These are phyloP conservation scores for Schizopygopsis pylzovi DNA, from an alignment of 2,797 vertebrate species.

Conservation along the genomic window DNA sequence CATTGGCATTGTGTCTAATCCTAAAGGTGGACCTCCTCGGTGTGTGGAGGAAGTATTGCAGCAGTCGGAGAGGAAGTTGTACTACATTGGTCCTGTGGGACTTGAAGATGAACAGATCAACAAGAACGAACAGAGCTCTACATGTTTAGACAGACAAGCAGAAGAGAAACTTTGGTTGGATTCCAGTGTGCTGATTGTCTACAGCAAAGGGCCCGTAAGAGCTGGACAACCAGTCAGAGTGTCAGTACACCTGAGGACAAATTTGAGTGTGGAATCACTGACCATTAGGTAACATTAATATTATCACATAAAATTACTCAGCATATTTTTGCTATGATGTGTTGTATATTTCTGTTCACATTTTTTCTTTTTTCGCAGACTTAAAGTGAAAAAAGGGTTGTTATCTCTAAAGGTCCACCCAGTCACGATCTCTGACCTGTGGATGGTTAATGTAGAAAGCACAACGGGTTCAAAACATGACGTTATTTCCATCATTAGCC, in stretches of 20 bases:
- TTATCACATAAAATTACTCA: background rate
- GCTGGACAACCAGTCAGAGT: slow-evolving; percentile 69
- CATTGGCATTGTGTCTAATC: slow-evolving; percentile 48
- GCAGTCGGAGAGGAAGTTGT: slow-evolving; percentile 69
- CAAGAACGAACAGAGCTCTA: slow-evolving; percentile 51
- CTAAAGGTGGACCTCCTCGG: slow-evolving; percentile 50
- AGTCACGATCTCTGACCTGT: slow-evolving; percentile 67
- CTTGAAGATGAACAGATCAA: slow-evolving; percentile 59
- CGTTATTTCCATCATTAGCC: slow-evolving; percentile 72
- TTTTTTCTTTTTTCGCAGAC: slow-evolving; percentile 56
- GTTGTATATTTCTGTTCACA: background rate
- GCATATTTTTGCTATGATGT: background rate
- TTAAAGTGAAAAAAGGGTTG: slow-evolving; percentile 76
- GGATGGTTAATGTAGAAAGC: slow-evolving; percentile 73
- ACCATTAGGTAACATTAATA: slow-evolving; percentile 71
- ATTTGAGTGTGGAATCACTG: slow-evolving; percentile 71
- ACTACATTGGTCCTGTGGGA: slow-evolving; percentile 68
- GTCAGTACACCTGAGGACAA: slow-evolving; percentile 72
- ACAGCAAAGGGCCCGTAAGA: slow-evolving; percentile 70
- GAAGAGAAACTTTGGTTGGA: slow-evolving; percentile 72
- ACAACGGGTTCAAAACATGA: slow-evolving; percentile 72
- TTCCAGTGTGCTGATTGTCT: slow-evolving; percentile 71
- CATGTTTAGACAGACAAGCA: slow-evolving; percentile 61
- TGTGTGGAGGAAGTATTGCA: slow-evolving; percentile 66
- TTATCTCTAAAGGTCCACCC: slow-evolving; percentile 71